phyloP scores from a whole-genome alignment of 2,113 vertebrate genomes.

The Emberiza fucata region DNA sequence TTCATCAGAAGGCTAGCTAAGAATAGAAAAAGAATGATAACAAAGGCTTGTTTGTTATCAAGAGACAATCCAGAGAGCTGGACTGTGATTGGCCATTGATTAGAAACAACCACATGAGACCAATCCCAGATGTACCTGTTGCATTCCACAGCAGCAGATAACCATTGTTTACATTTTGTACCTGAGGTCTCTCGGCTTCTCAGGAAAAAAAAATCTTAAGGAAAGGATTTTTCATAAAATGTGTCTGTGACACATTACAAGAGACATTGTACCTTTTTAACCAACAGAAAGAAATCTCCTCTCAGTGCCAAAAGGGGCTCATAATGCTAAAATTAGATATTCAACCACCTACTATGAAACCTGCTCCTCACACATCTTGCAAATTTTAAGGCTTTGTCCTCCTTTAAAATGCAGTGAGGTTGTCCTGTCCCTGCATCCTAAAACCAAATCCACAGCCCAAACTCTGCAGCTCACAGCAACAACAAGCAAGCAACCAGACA shows the following conservation, averaged over 20 bases:
- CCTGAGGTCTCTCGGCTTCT: too few species aligned
- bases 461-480: neutral
- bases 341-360: neutral
- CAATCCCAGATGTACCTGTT: too few species aligned
- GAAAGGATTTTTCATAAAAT: too few species aligned
- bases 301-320: neutral
- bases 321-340: neutral
- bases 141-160: too few species aligned
- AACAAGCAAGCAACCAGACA: neutral
- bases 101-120: too few species aligned
- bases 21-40: too few species aligned
- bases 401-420: neutral
- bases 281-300: neutral
- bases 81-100: too few species aligned
- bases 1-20: too few species aligned
- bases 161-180: too few species aligned
- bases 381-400: neutral
- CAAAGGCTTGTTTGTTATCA: too few species aligned
- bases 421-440: neutral
- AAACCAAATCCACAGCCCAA: neutral
- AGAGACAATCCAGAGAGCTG: too few species aligned
- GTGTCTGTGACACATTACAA: neutral
- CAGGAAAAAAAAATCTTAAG: too few species aligned
- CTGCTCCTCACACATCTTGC: neutral
- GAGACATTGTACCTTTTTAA: neutral